phyloP scores from a whole-genome alignment of 2,797 vertebrate species.

The Lateolabrax maculatus region DNA sequence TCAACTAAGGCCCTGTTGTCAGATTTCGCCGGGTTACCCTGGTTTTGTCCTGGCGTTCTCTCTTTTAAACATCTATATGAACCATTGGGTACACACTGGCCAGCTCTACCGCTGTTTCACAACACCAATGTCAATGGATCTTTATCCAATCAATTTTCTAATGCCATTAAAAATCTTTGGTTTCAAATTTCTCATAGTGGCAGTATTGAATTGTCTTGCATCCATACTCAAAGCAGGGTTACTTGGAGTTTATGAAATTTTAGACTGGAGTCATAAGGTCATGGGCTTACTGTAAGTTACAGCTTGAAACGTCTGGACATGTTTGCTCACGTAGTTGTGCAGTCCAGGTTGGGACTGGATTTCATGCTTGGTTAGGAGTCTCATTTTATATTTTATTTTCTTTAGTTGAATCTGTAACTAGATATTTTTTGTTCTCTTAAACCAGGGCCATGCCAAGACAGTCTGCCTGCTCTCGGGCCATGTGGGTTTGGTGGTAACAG shows the following conservation, averaged over 20 bases:
- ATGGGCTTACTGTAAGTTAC: constrained; percentile 17
- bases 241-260: constrained; percentile 39
- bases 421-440: constrained; percentile 17
- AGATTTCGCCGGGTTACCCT: constrained; percentile 5
- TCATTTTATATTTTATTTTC: constrained; percentile 21
- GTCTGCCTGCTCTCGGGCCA: too few relatives aligned
- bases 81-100: background rate
- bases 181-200: constrained; percentile 8
- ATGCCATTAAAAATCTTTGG: constrained; percentile 12
- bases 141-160: background rate
- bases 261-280: constrained; percentile 43
- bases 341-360: constrained; percentile 22
- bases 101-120: constrained; percentile 2
- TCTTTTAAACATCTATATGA: background rate
- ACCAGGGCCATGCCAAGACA: background rate
- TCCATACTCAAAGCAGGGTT: constrained; percentile 5
- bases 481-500: constrained; percentile 5
- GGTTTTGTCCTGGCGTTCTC: constrained; percentile 1
- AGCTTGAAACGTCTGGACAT: constrained; percentile 26
- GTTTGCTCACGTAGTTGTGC: constrained; percentile 35
- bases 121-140: background rate
- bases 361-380: constrained; percentile 28
- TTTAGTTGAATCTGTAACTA: constrained; percentile 10
- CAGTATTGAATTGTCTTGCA: constrained; percentile 5
- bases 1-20: background rate